phyloP scores from a whole-genome alignment of 1,140 invertebrate genomes.

The Lepidurus packardi region DNA sequence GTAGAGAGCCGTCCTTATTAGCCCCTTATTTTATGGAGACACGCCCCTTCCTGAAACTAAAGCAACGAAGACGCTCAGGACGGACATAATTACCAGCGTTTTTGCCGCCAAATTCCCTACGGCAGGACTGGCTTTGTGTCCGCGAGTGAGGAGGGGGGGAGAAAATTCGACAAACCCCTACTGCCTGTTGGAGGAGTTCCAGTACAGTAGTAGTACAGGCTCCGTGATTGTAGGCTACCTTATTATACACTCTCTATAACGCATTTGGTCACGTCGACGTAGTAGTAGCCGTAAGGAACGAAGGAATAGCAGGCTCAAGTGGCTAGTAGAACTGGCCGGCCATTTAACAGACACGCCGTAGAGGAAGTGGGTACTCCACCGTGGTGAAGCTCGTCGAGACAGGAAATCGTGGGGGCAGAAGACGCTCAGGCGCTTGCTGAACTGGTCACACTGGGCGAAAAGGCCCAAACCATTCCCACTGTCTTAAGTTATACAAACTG shows the following conservation, averaged over 20 bases:
- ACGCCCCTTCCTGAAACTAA: conserved; percentile 4
- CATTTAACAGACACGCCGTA: conserved; percentile 11
- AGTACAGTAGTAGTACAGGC: neutral
- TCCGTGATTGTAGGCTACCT: neutral
- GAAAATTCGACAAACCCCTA: neutral
- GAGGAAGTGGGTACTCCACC: neutral
- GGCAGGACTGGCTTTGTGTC: neutral
- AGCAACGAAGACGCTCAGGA: neutral
- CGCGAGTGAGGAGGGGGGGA: neutral
- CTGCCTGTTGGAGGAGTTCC: neutral
- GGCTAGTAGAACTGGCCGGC: conserved; percentile 5
- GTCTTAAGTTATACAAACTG: too few species aligned
- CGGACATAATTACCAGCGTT: neutral
- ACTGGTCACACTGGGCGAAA: neutral
- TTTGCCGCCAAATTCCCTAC: neutral
- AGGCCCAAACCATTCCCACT: neutral
- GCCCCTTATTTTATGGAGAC: neutral
- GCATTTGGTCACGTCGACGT: conserved; percentile 10
- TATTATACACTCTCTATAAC: neutral
- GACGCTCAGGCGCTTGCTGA: conserved; percentile 17
- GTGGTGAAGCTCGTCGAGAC: conserved; percentile 15
- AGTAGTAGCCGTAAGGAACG: conserved; percentile 13
- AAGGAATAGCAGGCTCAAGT: conserved; percentile 18
- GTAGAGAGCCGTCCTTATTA: neutral
- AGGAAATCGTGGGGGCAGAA: neutral